A percentile compares a stretch with the other conserved stretches of the same genome.
Conservation (phyloP, 2,113 vertebrate genomes). For the Caranx melampygus region DNA sequence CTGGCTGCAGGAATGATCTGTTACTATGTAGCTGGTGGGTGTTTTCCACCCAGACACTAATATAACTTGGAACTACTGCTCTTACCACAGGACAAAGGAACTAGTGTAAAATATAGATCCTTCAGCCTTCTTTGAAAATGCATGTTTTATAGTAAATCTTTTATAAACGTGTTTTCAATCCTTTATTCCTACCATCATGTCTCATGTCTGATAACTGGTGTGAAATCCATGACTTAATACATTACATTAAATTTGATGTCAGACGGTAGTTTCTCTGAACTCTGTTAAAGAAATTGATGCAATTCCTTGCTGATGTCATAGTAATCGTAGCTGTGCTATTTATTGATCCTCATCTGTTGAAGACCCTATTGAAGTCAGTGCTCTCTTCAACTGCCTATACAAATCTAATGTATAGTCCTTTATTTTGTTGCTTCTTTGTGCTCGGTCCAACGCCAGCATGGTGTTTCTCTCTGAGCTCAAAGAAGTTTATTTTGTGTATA, state of each 20-base stretch:
- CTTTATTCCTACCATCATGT: slow-evolving; percentile 37
- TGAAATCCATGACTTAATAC: slow-evolving; percentile 24
- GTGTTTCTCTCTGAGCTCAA: slow-evolving; percentile 20
- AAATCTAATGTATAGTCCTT: slow-evolving; percentile 31
- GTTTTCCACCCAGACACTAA: slow-evolving; percentile 28
- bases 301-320: slow-evolving; percentile 50
- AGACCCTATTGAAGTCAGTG: slow-evolving; percentile 33
- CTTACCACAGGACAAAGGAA: slow-evolving; percentile 21
- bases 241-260: slow-evolving; percentile 24
- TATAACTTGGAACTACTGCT: slow-evolving; percentile 30
- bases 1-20: slow-evolving; percentile 1
- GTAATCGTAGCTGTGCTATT: slow-evolving; percentile 51
- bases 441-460: slow-evolving; percentile 12
- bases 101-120: slow-evolving; percentile 27
- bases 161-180: slow-evolving; percentile 61
- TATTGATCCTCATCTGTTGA: slow-evolving; percentile 50
- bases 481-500: slow-evolving; percentile 41
- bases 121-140: slow-evolving; percentile 55
- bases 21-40: slow-evolving; percentile 17
- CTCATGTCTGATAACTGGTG: slow-evolving; percentile 30
- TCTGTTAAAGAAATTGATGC: slow-evolving; percentile 41
- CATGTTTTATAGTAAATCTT: slow-evolving; percentile 73
- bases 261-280: slow-evolving; percentile 34
- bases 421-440: slow-evolving; percentile 15
- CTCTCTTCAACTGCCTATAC: slow-evolving; percentile 41